Base-by-base conservation (phyloP, 2,888 invertebrate species). In the Cloeon dipterum region DNA sequence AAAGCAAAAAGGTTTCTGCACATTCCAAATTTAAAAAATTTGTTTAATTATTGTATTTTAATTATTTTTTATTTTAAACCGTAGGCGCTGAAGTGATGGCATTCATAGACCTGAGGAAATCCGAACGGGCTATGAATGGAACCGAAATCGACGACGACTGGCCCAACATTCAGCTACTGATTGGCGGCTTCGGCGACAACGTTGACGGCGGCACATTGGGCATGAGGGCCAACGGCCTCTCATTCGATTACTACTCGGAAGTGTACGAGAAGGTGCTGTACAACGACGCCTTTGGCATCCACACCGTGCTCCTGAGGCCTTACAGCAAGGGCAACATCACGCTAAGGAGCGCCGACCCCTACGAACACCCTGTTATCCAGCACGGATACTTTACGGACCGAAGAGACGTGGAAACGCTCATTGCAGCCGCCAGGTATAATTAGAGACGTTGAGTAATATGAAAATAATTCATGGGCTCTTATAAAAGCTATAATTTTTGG, bases 81-180 rank as follows among this genome's bases (percentile, higher is more conserved):
- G n/a, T n/a, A n/a, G n/a, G 29, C 8, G 29, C 29, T n/a, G 29
- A 29, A 14, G 29, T 29, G n/a, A 29, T 29, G 29, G 29, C 7
- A 8, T 29, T 29, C 29, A 16, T 29, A n/a, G 29, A 29, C n/a
- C 29, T 29, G 7, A 29, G 29, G 7, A 16, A 8, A 7, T 7
- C 14, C 29, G 29, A 29, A 16, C n/a, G n/a, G n/a, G n/a, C n/a
- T n/a, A 29, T 14, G 5, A 8, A 8, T 11, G 29, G 10, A n/a
- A 29, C n/a, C n/a, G 29, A 29, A n/a, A 29, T 29, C 8, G 10
- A 29, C 1, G 64, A 66, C 32, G 79, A 81, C 49, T 74, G 73
- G 61, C 83, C 85, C 0, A 83, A 85, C 49, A 62, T 83, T 32
- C 81, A 85, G 49, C 51, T 77, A 29, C 78, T 81, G 49, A 61